Conservation (phyloP, 1,140 invertebrate genomes). For the Zaprionus capensis region DNA sequence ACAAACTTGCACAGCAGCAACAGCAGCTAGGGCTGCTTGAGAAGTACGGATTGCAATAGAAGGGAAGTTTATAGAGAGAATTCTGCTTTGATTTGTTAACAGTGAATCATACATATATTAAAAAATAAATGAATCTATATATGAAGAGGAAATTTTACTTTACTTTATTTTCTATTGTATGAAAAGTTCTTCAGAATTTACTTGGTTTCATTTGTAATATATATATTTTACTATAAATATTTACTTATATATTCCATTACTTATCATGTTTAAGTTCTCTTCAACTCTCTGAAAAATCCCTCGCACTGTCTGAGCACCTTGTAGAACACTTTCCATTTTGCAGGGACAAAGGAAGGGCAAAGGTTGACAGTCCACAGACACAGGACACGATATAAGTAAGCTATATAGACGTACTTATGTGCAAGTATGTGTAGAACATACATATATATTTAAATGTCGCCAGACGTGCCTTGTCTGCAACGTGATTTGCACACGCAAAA, state of each 20-base stretch:
- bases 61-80: no score
- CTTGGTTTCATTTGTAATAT: no score
- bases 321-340: conserved; percentile 61
- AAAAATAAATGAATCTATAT: no score
- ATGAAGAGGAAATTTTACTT: no score
- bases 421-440: neutral
- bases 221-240: no score
- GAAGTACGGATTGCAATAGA: neutral
- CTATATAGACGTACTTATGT: neutral
- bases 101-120: no score
- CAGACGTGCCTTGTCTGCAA: conserved; percentile 68
- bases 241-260: no score
- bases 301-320: neutral
- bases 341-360: conserved; percentile 30
- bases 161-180: no score
- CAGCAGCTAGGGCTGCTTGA: neutral
- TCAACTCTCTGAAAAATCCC: neutral
- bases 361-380: conserved; percentile 28
- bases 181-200: no score
- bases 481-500: conserved; percentile 73
- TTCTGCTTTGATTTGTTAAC: no score
- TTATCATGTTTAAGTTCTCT: no score
- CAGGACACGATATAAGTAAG: conserved; percentile 25
- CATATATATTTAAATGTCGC: conserved; percentile 31
- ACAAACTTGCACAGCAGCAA: neutral